A percentile compares a stretch with the other conserved stretches of the same genome.
Evolutionary conservation across 1,140 invertebrate species (phyloP).

Genomic region (Cylas formicarius): DNA sequence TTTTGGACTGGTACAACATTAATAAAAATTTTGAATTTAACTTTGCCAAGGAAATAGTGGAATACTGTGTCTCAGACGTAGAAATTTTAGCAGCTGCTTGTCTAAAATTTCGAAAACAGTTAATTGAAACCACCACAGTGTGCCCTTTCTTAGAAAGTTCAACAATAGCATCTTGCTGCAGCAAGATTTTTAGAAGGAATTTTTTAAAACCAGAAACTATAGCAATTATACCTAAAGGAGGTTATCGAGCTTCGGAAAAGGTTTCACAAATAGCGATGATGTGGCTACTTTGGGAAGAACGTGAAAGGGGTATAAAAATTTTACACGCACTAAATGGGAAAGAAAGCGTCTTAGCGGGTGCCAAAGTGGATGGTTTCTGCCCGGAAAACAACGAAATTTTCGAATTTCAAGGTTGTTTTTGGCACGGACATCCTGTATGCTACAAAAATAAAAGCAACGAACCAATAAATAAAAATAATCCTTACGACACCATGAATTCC

Average conservation of each 20-base stretch:
- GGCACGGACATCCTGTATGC: not conserved
- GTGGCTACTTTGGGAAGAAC: constrained; percentile 4
- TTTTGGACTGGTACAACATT: constrained; percentile 14
- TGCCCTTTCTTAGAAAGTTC: constrained; percentile 1
- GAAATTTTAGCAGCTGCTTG: constrained; percentile 14
- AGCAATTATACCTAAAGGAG: constrained; percentile 7
- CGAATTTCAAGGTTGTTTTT: constrained; percentile 10
- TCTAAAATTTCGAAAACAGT: constrained; percentile 5
- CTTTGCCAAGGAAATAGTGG: constrained; percentile 11
- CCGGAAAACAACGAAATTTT: constrained; percentile 5
- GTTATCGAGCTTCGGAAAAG: constrained; percentile 8
- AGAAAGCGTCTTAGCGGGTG: not conserved
- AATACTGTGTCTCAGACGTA: constrained; percentile 17
- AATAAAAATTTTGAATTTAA: constrained; percentile 6
- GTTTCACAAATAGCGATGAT: constrained; percentile 5
- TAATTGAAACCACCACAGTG: constrained; percentile 1
- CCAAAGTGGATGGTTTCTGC: constrained; percentile 7
- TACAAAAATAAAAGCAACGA: not conserved
- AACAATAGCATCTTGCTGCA: constrained; percentile 5
- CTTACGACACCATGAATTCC: too few relatives aligned
- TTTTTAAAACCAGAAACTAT: constrained; percentile 6
- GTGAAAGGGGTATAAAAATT: constrained; percentile 1
- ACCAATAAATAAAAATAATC: not conserved
- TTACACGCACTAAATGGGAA: not conserved
- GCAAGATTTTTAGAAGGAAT: constrained; percentile 9